These are phyloP conservation scores for Cataglyphis rosenhaueri DNA, from an alignment of 2,888 invertebrate genomes.

Conservation along the genomic window DNA sequence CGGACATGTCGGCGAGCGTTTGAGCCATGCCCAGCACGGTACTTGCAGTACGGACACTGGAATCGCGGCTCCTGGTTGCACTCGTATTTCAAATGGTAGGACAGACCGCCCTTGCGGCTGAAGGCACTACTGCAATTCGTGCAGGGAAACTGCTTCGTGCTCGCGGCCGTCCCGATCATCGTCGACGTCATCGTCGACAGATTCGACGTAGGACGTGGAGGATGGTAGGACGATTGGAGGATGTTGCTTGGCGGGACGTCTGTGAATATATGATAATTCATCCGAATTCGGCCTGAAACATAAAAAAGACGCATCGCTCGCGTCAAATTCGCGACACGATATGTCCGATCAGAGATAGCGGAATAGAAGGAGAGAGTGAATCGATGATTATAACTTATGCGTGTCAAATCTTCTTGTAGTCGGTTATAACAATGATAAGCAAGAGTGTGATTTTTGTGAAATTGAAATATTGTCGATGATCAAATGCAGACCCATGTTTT, in stretches of 20 bases:
- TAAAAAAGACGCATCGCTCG: slow-evolving; percentile 63
- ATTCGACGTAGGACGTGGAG: slow-evolving; percentile 10
- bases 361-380: not conserved
- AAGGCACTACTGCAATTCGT: slow-evolving; percentile 72
- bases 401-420: slow-evolving; percentile 59
- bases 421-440: slow-evolving; percentile 6
- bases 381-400: slow-evolving; percentile 33
- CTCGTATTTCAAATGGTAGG: slow-evolving; percentile 75
- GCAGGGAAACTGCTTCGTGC: slow-evolving; percentile 70
- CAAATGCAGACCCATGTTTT: not conserved
- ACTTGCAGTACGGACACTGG: slow-evolving; percentile 79
- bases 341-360: slow-evolving; percentile 33
- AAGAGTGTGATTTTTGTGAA: slow-evolving; percentile 5
- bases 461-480: not conserved
- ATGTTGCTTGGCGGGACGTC: slow-evolving; percentile 34
- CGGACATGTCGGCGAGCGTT: slow-evolving; percentile 78
- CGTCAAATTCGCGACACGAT: slow-evolving; percentile 57
- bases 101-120: slow-evolving; percentile 76
- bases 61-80: slow-evolving; percentile 80
- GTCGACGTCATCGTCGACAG: not conserved
- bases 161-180: not conserved
- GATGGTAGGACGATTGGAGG: not conserved
- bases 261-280: slow-evolving; percentile 59
- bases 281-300: slow-evolving; percentile 66
- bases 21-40: slow-evolving; percentile 76